Percentiles rank a stretch among this genome's conserved stretches.
Conservation (phyloP, 2,113 vertebrate species). For the Megalops atlanticus region DNA sequence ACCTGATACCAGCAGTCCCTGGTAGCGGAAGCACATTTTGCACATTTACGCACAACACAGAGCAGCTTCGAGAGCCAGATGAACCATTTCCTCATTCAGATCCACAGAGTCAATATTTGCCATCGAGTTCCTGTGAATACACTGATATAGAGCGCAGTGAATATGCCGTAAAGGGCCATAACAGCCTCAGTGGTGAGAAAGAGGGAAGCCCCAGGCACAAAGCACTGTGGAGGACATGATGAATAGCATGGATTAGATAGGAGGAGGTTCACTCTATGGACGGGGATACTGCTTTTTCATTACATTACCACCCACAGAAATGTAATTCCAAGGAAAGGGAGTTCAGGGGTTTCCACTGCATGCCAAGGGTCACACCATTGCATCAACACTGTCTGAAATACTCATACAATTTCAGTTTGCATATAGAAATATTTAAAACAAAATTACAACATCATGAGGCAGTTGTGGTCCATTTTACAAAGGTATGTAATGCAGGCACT, state of each 20-base stretch:
- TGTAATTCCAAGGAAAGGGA: background rate
- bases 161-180: background rate
- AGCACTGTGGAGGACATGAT: too few relatives aligned
- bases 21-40: background rate
- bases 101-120: background rate
- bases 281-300: background rate
- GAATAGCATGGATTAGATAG: background rate
- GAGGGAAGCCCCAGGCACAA: background rate
- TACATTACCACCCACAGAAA: background rate
- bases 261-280: background rate
- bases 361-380: background rate
- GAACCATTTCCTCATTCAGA: background rate
- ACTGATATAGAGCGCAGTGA: too few relatives aligned
- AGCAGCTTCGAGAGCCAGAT: background rate
- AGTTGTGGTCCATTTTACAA: too few relatives aligned
- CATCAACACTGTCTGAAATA: background rate
- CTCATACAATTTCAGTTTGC: too few relatives aligned
- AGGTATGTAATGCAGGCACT: too few relatives aligned
- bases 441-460: too few relatives aligned
- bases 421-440: too few relatives aligned
- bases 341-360: too few relatives aligned
- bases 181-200: background rate
- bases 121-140: background rate
- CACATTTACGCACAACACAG: background rate
- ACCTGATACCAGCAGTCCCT: background rate